Evolutionary conservation across 2,888 invertebrate species (phyloP), one percentile per base, ranked within the genome.

Genomic region (Parnassius glacialis): DNA sequence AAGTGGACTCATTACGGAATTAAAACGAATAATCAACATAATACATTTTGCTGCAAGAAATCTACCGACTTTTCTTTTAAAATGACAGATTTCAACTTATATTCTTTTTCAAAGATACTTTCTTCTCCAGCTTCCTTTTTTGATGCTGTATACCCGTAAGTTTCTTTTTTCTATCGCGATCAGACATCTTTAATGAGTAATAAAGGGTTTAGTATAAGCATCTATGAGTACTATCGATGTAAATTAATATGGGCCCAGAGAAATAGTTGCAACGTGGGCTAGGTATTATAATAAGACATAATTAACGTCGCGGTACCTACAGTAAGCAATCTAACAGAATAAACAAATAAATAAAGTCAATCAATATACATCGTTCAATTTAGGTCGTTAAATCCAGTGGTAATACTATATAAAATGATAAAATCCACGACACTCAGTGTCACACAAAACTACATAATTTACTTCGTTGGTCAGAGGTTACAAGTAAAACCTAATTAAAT

Each of bases 1-100:
- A 61, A 61, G 56, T 34, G 45, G 34, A 56, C 20, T 56, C 56
- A 16, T 16, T 16, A 16, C 16, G 16, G 16, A 16, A 16, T 1
- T 16, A 16, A 44, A n/a, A n/a, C n/a, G n/a, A n/a, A n/a, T n/a
- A n/a, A n/a, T n/a, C n/a, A n/a, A n/a, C n/a, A n/a, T n/a, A n/a
- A n/a, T n/a, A n/a, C n/a, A n/a, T n/a, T n/a, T n/a, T n/a, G n/a
- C n/a, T n/a, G n/a, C n/a, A n/a, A n/a, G n/a, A n/a, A n/a, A n/a
- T n/a, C n/a, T n/a, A n/a, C n/a, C n/a, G n/a, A n/a, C n/a, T n/a
- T n/a, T n/a, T n/a, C n/a, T n/a, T n/a, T n/a, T n/a, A n/a, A n/a
- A n/a, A n/a, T n/a, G n/a, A n/a, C n/a, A n/a, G n/a, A n/a, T n/a
- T n/a, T n/a, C n/a, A n/a, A n/a, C n/a, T n/a, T n/a, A n/a, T n/a